Evolutionary conservation across 2,888 invertebrate genomes (phyloP), one percentile per base, ranked within the genome.

Genomic region (Linnaemya vulpina): DNA sequence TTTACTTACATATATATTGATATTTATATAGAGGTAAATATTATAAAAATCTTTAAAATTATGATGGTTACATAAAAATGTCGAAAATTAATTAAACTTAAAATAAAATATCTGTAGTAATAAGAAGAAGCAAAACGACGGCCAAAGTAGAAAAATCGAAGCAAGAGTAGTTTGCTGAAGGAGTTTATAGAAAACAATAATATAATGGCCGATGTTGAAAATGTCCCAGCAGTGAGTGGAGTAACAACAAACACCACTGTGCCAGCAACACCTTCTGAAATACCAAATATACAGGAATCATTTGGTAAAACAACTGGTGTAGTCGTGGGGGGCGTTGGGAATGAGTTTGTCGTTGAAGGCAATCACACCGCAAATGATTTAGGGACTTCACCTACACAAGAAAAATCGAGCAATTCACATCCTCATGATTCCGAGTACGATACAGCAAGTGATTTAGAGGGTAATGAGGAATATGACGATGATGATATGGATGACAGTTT

Each of bases 381-480:
- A 8, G 92, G 92, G 43, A 91, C 92, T 3, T 92, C 92, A 22
- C 92, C 92, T 15, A 89, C 90, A 65, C 90, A 91, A 74, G 91
- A 92, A 60, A 90, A 89, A 38, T 91, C 91, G 1, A 91, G 91
- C 68, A 92, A 91, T 80, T 92, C 92, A 3, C 92, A 92, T 88
- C 92, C 91, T 22, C 92, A 92, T 73, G 93, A 93, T 83, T 93
- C 93, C 0, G 93, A 93, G 82, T 93, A 93, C 84, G 93, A 93
- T 82, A 93, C 93, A n/a, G 93, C 93, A 15, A 92, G 92, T 43
- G 93, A 93, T 84, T 87, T 92, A 22, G 92, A 92, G 84, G 92
- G 92, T 11, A 92, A 90, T n/a, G 91, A 90, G 11, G 91, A 92
- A 7, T 90, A 92, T 62, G 90, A 92, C 30, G 91, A 90, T 55